Evolutionary conservation across 2,888 invertebrate species (phyloP), one percentile per base, ranked within the genome.

Genomic region (Pyrochroa serraticornis): DNA sequence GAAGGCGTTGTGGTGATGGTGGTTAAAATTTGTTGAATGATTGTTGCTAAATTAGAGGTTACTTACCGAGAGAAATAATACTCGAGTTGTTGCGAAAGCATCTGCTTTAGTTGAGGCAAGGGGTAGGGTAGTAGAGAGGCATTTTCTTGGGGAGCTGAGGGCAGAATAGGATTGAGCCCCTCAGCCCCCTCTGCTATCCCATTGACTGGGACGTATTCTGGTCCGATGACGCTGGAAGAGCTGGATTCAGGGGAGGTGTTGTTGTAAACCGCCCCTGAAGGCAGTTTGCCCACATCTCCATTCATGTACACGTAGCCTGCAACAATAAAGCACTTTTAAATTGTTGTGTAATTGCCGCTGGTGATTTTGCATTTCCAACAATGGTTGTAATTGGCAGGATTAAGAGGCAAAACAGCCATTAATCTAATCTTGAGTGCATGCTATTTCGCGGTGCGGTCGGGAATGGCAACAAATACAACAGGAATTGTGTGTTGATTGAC

Each of bases 11-110:
- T n/a, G n/a, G n/a, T n/a, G n/a, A n/a, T n/a, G n/a, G n/a, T n/a
- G n/a, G n/a, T n/a, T 37, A 6, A 8, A 37, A 7, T 37, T 6
- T 39, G 13, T 13, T 7, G 34, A 2, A 45, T 7, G 7, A 2
- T n/a, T 34, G 9, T 32, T 44, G 6, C 14, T 6, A 31, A 30
- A 44, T 45, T 41, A 48, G 45, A 46, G 37, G 32, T 43, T 13
- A 67, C 71, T 73, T 77, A 92, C 92, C 92, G 88, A 72, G 92
- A 93, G 81, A 94, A 93, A 80, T 93, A 94, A 78, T 92, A 93
- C 81, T 94, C 93, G 72, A 94, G 84, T 79, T 93, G 93, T 53
- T 87, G 85, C 69, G 89, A 89, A 72, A 94, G 85, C 85, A 89
- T 84, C 73, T 86, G 87, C 80, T 90, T 89, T 42, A 93, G 82